These are phyloP conservation scores for Stercorarius parasiticus DNA, from an alignment of 2,113 vertebrate species.

Conservation along the genomic window DNA sequence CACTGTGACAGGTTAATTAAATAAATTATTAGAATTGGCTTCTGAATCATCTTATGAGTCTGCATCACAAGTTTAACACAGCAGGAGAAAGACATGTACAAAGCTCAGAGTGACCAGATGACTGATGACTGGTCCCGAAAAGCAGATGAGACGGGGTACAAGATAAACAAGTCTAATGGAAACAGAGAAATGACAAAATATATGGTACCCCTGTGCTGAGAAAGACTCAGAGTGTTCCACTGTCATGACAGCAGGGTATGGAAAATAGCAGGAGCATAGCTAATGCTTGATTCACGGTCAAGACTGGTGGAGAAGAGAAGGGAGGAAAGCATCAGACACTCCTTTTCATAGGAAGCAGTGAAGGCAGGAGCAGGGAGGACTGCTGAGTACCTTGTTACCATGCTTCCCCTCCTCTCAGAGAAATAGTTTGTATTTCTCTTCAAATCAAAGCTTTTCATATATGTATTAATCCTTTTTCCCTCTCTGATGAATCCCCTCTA, in stretches of 20 bases:
- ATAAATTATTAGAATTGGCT: neutral
- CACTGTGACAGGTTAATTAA: neutral
- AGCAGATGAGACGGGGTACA: neutral
- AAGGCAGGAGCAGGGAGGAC: neutral
- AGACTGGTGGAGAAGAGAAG: neutral
- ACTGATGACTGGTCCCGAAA: neutral
- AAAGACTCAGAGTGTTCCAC: neutral
- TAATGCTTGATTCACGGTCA: neutral
- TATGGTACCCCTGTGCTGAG: neutral
- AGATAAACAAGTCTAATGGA: neutral
- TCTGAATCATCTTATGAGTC: neutral
- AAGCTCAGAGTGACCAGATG: neutral
- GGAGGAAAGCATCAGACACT: neutral
- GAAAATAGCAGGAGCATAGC: neutral
- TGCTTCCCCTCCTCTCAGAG: neutral
- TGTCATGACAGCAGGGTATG: neutral
- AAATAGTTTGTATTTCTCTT: neutral
- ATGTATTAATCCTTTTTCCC: neutral
- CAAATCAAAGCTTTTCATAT: neutral
- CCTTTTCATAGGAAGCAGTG: neutral
- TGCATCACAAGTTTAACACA: neutral
- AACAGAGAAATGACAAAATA: neutral
- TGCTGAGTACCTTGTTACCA: neutral
- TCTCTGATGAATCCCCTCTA: neutral
- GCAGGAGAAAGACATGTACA: neutral